These are phyloP conservation scores for Agriotes lineatus DNA, from an alignment of 2,888 invertebrate species.

Conservation along the genomic window DNA sequence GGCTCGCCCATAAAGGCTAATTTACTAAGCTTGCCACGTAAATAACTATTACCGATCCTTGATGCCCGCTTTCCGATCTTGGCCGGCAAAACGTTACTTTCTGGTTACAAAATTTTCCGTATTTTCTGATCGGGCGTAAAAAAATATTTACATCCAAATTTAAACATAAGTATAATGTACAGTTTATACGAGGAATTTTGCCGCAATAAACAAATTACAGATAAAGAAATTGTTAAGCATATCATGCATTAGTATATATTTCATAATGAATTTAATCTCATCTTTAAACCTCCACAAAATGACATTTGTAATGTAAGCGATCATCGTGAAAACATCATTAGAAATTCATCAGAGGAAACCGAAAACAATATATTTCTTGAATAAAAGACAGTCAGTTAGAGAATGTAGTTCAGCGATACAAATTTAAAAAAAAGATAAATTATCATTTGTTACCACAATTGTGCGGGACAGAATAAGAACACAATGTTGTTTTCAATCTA, in stretches of 20 bases:
- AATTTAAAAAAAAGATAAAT: conserved; percentile 40
- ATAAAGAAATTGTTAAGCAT: background rate
- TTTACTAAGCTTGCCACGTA: too few relatives aligned
- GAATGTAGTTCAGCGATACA: conserved; percentile 36
- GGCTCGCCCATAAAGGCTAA: too few relatives aligned
- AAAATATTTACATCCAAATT: background rate
- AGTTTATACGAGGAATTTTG: background rate
- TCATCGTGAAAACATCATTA: conserved; percentile 6
- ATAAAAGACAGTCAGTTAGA: conserved; percentile 33
- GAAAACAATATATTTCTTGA: conserved; percentile 10
- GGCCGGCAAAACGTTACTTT: too few relatives aligned
- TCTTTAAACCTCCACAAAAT: background rate
- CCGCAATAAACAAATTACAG: background rate
- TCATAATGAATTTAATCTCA: background rate
- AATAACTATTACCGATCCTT: too few relatives aligned
- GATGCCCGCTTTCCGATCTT: too few relatives aligned
- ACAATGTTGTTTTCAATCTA: background rate
- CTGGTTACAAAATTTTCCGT: too few relatives aligned
- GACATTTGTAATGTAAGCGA: conserved; percentile 18
- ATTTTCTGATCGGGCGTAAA: too few relatives aligned
- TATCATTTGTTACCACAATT: background rate
- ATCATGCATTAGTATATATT: too few relatives aligned
- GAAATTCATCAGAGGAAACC: conserved; percentile 19
- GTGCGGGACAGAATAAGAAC: background rate
- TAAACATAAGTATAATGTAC: background rate